These are phyloP conservation scores for Stegodyphus mimosarum DNA, from an alignment of 1,140 invertebrate species.

Conservation along the genomic window DNA sequence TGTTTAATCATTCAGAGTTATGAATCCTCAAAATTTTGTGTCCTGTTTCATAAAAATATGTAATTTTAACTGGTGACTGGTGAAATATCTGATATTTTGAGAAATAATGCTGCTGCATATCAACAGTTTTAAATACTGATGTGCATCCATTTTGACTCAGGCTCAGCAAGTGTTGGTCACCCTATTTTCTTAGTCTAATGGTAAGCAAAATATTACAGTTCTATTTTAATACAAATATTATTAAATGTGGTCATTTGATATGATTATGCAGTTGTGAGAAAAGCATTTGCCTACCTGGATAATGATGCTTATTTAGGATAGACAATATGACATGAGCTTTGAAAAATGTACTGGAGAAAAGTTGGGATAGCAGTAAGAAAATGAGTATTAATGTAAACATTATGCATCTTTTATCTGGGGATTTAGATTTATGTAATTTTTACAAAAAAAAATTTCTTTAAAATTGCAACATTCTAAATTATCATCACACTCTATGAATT, in stretches of 20 bases:
- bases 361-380: background rate
- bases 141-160: background rate
- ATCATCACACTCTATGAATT: background rate
- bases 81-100: background rate
- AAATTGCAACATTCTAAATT: background rate
- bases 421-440: background rate
- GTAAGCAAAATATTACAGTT: constrained; percentile 1
- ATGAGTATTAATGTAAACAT: background rate
- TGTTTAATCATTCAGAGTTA: background rate
- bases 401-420: background rate
- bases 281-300: constrained; percentile 1
- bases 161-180: background rate
- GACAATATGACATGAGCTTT: constrained; percentile 14
- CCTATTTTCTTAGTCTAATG: background rate
- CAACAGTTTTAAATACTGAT: background rate
- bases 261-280: constrained; percentile 9
- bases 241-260: constrained; percentile 12
- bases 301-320: constrained; percentile 9
- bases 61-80: background rate
- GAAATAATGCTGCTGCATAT: background rate
- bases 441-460: background rate
- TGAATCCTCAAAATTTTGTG: background rate
- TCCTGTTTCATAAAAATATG: background rate
- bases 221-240: constrained; percentile 19
- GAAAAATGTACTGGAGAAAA: constrained; percentile 1